These are phyloP conservation scores for Corydoras sp. DNA, from an alignment of 2,113 vertebrate genomes.

Conservation along the genomic window DNA sequence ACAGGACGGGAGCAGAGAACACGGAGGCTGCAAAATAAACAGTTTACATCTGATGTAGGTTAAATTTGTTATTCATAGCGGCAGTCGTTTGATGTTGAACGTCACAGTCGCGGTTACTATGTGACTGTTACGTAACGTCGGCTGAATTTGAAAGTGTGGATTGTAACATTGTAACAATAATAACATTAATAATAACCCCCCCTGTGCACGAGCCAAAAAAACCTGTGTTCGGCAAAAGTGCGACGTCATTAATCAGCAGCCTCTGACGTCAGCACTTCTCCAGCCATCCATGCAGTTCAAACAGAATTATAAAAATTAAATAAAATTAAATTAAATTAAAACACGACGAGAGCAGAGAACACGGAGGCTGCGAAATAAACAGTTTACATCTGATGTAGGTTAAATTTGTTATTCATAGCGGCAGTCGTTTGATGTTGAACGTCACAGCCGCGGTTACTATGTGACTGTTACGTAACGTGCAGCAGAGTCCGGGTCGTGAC, in stretches of 20 bases:
- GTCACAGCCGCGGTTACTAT: background rate
- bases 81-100: too few relatives aligned
- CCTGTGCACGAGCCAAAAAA: background rate
- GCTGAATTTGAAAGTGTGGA: background rate
- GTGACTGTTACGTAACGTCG: conserved; percentile 20
- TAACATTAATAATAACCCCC: too few relatives aligned
- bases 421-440: too few relatives aligned
- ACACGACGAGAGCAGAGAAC: background rate
- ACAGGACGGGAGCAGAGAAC: background rate
- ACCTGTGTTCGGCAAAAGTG: conserved; percentile 37
- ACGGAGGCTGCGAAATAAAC: too few relatives aligned
- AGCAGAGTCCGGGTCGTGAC: too few relatives aligned
- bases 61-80: too few relatives aligned
- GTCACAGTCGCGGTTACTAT: background rate
- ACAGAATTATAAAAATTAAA: background rate
- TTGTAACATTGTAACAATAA: too few relatives aligned
- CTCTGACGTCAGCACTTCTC: conserved; percentile 34
- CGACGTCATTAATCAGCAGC: conserved; percentile 26
- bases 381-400: too few relatives aligned
- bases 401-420: too few relatives aligned
- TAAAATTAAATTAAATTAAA: background rate
- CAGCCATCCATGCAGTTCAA: conserved; percentile 23
- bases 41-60: too few relatives aligned
- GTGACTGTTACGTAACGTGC: conserved; percentile 18
- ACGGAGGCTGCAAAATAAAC: too few relatives aligned